Evolutionary conservation across 1,140 invertebrate species (phyloP).

Genomic region (Orchestia grillus): DNA sequence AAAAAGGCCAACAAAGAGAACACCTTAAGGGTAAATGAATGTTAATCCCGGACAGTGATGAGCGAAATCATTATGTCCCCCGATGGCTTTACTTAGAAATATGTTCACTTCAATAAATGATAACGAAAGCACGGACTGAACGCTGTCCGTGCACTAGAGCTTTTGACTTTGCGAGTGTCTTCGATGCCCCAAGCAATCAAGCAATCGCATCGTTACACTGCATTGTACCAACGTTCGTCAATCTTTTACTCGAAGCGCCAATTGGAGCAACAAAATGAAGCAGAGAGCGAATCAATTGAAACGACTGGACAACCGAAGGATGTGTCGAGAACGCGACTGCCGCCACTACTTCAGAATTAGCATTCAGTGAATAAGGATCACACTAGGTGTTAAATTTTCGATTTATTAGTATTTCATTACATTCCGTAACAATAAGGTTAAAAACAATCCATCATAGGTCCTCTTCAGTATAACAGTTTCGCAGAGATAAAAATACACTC

Average conservation of each 20-base stretch:
- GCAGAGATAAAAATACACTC: background rate
- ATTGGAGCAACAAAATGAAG: background rate
- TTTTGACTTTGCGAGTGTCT: background rate
- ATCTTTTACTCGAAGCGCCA: background rate
- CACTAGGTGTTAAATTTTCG: background rate
- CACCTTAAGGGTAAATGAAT: too few relatives aligned
- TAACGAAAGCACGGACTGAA: background rate
- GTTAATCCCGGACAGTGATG: too few relatives aligned
- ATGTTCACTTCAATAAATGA: too few relatives aligned
- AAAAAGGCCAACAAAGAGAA: too few relatives aligned
- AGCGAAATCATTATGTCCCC: too few relatives aligned
- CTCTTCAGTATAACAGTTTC: background rate
- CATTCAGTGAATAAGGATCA: background rate
- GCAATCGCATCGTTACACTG: too few relatives aligned
- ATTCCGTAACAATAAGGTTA: constrained; percentile 2
- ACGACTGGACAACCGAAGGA: too few relatives aligned
- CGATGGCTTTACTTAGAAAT: too few relatives aligned
- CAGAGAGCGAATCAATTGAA: background rate
- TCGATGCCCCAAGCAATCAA: too few relatives aligned
- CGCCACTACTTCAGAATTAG: background rate
- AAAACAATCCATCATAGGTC: background rate
- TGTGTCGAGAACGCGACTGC: background rate
- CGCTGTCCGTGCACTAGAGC: background rate
- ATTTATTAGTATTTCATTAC: background rate
- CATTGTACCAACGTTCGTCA: background rate